Base-by-base conservation (phyloP, 64 coral and sea anemone species). In the Catalaphyllia jardinei region DNA sequence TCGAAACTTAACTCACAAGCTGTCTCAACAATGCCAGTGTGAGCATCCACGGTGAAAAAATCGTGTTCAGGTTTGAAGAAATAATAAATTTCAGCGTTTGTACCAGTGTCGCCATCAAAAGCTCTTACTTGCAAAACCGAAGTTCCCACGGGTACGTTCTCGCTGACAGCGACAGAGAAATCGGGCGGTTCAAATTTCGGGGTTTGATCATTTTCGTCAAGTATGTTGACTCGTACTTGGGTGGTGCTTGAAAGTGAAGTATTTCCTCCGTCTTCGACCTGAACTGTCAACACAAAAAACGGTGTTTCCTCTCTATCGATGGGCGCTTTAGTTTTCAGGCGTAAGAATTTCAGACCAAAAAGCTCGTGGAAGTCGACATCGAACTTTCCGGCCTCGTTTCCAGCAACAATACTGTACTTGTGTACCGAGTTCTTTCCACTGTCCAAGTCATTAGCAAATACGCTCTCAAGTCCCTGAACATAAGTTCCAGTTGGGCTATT, bases 201-300 rank as follows among this genome's bases (percentile, higher is more conserved):
- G 28, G n/a, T 31, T 29, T 94, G 90, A 74, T 99, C 97, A 74
- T 99, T 99, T 72, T 90, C 82, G 63, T 99, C 97, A n/a, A 95
- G 88, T 51, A 95, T 74, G 79, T 99, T 95, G 22, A 99, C 87
- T 82, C 97, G 51, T 10, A 99, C 61, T 55, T 99, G 97, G 71
- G 88, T 86, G 14, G 81, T 87, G 50, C 88, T 95, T 29, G 49
- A 71, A 25, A 90, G 81, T 10, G 76, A 1, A 54, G 87, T 88
- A 24, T 71, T 93, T 65, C 97, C 93, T 10, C 93, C 90, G 74
- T 99, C 97, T 30, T n/a, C 52, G 31, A 93, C 97, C 73, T 95
- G 33, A 10, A 99, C 94, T 11, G 93, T 95, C 55, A 99, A 69
- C 8, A 95, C 93, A 69, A 94, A 95, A 71, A 95, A 95, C 17